A percentile compares a stretch with the other conserved stretches of the same genome.
These are phyloP conservation scores for Alviniconcha strummeri DNA, from an alignment of 2,888 invertebrate species.

Conservation along the genomic window DNA sequence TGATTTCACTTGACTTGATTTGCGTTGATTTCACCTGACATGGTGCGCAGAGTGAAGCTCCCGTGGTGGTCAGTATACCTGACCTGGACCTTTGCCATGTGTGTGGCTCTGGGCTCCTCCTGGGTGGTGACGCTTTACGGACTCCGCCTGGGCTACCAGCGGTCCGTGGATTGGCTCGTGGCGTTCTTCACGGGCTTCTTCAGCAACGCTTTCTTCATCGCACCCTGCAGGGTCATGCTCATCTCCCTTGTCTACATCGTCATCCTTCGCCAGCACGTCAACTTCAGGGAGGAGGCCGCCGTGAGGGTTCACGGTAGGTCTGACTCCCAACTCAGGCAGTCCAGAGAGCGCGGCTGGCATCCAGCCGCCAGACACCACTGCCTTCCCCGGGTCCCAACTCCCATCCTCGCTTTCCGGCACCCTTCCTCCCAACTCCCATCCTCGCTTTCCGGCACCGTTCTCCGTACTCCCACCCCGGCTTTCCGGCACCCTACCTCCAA, in stretches of 20 bases:
- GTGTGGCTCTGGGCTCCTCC: slow-evolving; percentile 51
- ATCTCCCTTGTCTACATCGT: slow-evolving; percentile 51
- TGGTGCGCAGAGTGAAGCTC: slow-evolving; percentile 32
- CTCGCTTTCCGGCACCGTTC: no score
- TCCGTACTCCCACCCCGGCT: no score
- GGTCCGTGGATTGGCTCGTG: slow-evolving; percentile 61
- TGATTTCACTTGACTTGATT: background rate
- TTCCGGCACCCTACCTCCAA: no score
- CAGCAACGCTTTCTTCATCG: slow-evolving; percentile 55
- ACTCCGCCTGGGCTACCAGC: slow-evolving; percentile 61
- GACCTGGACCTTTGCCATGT: slow-evolving; percentile 54
- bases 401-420: no score
- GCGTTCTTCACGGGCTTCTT: slow-evolving; percentile 64
- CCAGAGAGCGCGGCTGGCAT: no score
- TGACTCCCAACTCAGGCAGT: no score
- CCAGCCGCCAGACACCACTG: no score
- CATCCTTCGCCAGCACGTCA: slow-evolving; percentile 52
- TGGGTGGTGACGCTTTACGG: slow-evolving; percentile 68
- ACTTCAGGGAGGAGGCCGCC: slow-evolving; percentile 38
- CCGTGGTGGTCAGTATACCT: slow-evolving; percentile 68
- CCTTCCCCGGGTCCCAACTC: no score
- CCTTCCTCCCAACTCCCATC: no score
- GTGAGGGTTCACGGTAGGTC: slow-evolving; percentile 18
- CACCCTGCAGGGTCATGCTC: slow-evolving; percentile 59
- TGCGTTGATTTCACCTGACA: background rate